Evolutionary conservation across 2,797 vertebrate species (phyloP).

Genomic region (Furcifer pardalis): DNA sequence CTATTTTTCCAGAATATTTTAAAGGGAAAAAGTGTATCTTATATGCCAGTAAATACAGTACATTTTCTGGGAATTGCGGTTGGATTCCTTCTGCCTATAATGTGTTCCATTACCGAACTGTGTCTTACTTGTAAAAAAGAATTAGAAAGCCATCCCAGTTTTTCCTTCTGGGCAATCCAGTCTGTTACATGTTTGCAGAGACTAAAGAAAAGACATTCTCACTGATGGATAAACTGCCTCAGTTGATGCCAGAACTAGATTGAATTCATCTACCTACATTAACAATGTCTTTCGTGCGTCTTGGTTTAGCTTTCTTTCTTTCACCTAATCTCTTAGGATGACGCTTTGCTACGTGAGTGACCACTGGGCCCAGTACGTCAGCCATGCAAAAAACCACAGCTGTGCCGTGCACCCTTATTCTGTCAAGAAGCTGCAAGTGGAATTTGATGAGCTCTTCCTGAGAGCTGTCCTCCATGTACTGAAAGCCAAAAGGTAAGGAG

Average conservation of each 20-base stretch:
- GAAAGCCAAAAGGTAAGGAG: conserved; percentile 90
- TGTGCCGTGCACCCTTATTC: conserved; percentile 79
- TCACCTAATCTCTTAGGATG: conserved; percentile 78
- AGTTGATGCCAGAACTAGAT: not conserved
- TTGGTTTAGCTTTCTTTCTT: not conserved
- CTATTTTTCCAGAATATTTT: too few relatives aligned
- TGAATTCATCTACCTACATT: not conserved
- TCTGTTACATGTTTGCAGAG: too few relatives aligned
- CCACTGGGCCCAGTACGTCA: conserved; percentile 93
- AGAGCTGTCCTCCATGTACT: conserved; percentile 92
- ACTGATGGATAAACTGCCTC: too few relatives aligned
- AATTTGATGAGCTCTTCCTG: conserved; percentile 95
- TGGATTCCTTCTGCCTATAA: too few relatives aligned
- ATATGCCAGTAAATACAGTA: too few relatives aligned
- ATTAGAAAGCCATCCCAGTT: too few relatives aligned
- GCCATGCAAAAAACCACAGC: conserved; percentile 68
- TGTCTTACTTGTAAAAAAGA: too few relatives aligned
- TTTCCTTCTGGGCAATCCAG: too few relatives aligned
- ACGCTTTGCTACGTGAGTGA: conserved; percentile 94
- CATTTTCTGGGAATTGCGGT: too few relatives aligned
- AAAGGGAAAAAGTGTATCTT: too few relatives aligned
- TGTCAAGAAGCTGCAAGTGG: conserved; percentile 90
- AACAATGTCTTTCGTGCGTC: not conserved
- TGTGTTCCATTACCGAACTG: too few relatives aligned
- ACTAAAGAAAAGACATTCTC: too few relatives aligned